These are phyloP conservation scores for Exaiptasia diaphana DNA, from an alignment of 64 coral and sea anemone species.

Conservation along the genomic window DNA sequence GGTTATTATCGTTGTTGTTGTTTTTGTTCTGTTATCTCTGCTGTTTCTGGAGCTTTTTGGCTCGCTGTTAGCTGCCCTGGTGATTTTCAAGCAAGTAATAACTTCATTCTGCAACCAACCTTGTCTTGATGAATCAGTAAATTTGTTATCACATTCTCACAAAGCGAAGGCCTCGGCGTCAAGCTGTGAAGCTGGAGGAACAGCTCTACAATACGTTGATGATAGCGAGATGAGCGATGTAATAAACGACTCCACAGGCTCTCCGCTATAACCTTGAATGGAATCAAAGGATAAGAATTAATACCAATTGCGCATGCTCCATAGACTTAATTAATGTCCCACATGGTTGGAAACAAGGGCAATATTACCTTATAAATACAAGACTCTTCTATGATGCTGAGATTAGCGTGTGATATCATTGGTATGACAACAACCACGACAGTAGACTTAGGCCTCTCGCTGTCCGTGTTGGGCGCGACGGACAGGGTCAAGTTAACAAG, in stretches of 20 bases:
- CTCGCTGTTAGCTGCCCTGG: too few relatives aligned
- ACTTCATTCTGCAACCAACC: too few relatives aligned
- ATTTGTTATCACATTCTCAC: slow-evolving; percentile 86
- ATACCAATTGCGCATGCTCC: background rate
- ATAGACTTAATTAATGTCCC: background rate
- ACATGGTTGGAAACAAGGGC: background rate
- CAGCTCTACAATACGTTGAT: slow-evolving; percentile 80
- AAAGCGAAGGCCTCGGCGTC: slow-evolving; percentile 74
- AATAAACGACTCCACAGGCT: slow-evolving; percentile 69
- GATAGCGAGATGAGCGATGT: slow-evolving; percentile 55
- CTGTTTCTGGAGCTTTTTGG: too few relatives aligned
- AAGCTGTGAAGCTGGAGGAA: slow-evolving; percentile 87
- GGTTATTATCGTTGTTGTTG: too few relatives aligned
- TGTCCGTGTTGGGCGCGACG: slow-evolving; percentile 36
- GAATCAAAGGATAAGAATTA: background rate
- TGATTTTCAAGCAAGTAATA: too few relatives aligned
- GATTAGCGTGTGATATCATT: slow-evolving; percentile 74
- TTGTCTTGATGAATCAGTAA: slow-evolving; percentile 70
- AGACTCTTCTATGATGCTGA: slow-evolving; percentile 77
- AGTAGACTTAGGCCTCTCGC: slow-evolving; percentile 22
- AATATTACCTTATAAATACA: slow-evolving; percentile 79
- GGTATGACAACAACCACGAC: slow-evolving; percentile 82
- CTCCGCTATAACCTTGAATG: slow-evolving; percentile 75
- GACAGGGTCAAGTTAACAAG: slow-evolving; percentile 90
- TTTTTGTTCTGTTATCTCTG: too few relatives aligned